Evolutionary conservation across 2,888 invertebrate species (phyloP), one percentile per base, ranked within the genome.

Genomic region (Pollenia amentaria): DNA sequence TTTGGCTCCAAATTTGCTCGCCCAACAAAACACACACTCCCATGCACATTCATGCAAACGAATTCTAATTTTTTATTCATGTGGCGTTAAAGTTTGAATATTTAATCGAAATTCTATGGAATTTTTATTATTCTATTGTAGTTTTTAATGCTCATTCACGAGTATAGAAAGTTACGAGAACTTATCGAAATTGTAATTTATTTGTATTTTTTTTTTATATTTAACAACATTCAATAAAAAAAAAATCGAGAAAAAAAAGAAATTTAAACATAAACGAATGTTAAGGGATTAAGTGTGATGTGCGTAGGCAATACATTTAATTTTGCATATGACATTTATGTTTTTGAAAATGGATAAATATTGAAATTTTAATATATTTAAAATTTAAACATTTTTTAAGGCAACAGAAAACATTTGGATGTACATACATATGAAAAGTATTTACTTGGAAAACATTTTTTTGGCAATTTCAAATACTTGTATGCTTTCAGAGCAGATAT

Each of bases 1-100:
- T 70, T 79, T 70, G 79, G 79, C 79, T 70, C 60, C 69, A 69
- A 78, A 60, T 40, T 42, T 69, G 38, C 14, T 55, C 6, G n/a
- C n/a, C 7, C 44, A 55, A 16, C 1, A n/a, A 38, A 46, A 48
- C 12, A 3, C 53, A 55, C 2, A 53, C 16, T 40, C 29, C 7
- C 42, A 21, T 42, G 14, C n/a, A 38, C 53, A 38, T 46, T 46
- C 44, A 29, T 16, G 55, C 42, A 14, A 14, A 48, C 1, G 4
- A n/a, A 9, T 14, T 53, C 10, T 3, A 21, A 14, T 60, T 16
- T 46, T 29, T 46, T 12, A 73, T 73, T 11, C 29, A 73, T 73
- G n/a, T 42, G 44, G 9, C 6, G 16, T 29, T 57, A 46, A 29
- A 57, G 12, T 57, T 21, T 44, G 8, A 14, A 57, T 44, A 46